phyloP scores from a whole-genome alignment of 2,113 vertebrate genomes.

The Hippocampus mohnikei region DNA sequence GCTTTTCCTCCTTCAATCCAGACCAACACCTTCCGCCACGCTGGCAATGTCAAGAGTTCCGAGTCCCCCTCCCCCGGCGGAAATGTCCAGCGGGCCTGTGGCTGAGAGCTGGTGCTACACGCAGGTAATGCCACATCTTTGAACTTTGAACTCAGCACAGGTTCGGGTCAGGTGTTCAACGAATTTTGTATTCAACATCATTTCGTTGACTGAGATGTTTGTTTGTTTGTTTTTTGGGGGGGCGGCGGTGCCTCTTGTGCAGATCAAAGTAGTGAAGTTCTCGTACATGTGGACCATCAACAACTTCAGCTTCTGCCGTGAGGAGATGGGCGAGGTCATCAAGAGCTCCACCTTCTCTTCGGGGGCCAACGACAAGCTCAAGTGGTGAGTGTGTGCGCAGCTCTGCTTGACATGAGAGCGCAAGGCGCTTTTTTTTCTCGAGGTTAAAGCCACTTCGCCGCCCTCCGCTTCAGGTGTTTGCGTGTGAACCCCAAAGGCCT shows the following conservation, averaged over 20 bases:
- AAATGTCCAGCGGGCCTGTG: constrained; percentile 98
- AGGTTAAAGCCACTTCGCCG: not conserved
- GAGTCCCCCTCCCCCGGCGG: constrained; percentile 97
- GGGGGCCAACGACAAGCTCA: constrained; percentile 97
- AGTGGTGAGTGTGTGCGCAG: constrained; percentile 81
- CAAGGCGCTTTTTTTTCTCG: not conserved
- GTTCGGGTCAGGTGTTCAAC: too few species aligned
- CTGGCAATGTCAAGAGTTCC: constrained; percentile 99
- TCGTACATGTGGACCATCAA: constrained; percentile 99
- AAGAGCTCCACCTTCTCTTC: constrained; percentile 99
- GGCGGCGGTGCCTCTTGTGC: not conserved
- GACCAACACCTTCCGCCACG: constrained; percentile 56
- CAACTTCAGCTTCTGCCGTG: constrained; percentile 98
- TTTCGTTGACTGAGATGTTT: not conserved
- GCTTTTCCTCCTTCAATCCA: constrained; percentile 39
- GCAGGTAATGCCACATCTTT: constrained; percentile 72
- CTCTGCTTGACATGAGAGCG: too few species aligned
- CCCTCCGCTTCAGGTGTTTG: constrained; percentile 81
- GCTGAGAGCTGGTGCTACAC: constrained; percentile 99
- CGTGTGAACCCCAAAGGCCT: constrained; percentile 96
- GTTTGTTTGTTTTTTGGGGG: not conserved
- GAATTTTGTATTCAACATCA: too few species aligned
- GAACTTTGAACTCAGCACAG: too few species aligned
- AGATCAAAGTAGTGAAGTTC: constrained; percentile 99
- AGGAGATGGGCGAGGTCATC: constrained; percentile 99